phyloP scores from a whole-genome alignment of 1,140 invertebrate species.

The Nasonia longicornis region DNA sequence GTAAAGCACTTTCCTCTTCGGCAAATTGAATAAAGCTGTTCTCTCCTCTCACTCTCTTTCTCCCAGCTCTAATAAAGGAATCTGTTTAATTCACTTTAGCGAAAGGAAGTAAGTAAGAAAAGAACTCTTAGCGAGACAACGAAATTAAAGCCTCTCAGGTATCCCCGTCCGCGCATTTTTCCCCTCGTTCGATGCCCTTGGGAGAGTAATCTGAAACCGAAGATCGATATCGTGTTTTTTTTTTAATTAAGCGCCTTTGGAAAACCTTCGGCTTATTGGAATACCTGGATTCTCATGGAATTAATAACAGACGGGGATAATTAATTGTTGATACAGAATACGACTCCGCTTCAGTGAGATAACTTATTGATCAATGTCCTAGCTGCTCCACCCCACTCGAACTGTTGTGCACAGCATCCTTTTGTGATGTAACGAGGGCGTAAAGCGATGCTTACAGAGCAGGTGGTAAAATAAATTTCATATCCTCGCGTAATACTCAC shows the following conservation, averaged over 20 bases:
- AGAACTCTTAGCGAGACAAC: conserved; percentile 26
- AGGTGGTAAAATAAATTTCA: conserved; percentile 1
- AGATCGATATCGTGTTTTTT: neutral
- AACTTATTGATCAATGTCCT: too few relatives aligned
- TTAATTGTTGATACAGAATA: too few relatives aligned
- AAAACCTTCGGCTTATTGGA: neutral
- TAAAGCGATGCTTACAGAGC: neutral
- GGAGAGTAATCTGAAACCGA: neutral
- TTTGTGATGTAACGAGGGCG: neutral
- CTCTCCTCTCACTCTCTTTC: conserved; percentile 19
- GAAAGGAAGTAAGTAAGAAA: conserved; percentile 9
- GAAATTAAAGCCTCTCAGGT: conserved; percentile 12
- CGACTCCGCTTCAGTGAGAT: too few relatives aligned
- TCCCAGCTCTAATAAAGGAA: conserved; percentile 21
- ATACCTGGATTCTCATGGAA: neutral
- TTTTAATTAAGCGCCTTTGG: neutral
- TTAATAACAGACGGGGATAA: too few relatives aligned
- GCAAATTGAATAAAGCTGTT: conserved; percentile 31
- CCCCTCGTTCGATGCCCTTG: neutral
- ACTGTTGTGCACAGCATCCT: neutral
- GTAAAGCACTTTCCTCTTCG: conserved; percentile 20
- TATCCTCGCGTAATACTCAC: neutral
- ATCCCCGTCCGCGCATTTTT: neutral
- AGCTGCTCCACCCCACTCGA: too few relatives aligned
- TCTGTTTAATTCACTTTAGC: conserved; percentile 31